Evolutionary conservation across 2,888 invertebrate species (phyloP), one percentile per base, ranked within the genome.

Genomic region (Rhagium mordax): DNA sequence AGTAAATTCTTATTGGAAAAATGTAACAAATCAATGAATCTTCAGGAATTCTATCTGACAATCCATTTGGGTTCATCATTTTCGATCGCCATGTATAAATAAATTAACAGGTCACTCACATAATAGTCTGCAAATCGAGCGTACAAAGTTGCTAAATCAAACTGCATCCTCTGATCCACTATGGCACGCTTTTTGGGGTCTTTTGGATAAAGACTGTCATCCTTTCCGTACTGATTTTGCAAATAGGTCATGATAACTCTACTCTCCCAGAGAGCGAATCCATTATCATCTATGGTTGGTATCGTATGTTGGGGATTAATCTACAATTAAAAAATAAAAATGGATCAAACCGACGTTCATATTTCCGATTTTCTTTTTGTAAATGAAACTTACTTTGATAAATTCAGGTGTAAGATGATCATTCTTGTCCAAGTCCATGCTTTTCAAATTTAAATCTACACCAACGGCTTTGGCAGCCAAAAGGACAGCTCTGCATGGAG

Each of bases 281-380:
- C 96, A 82, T 94, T 93, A 88, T 97, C 97, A 75, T 94, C 93
- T 67, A 97, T 87, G 0, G 95, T 95, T 8, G 97, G 97, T 74
- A 97, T 91, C 33, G 93, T 93, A 86, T 96, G 96, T 88, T 96
- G 95, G 0, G 95, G 95, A 86, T 95, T 96, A 53, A 95, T 87
- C 94, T 95, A 87, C 16, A 86, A 86, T 85, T 75, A 66, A 79
- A 80, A 77, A 74, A 66, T n/a, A n/a, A n/a, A n/a, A n/a, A n/a
- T n/a, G n/a, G n/a, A n/a, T n/a, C n/a, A n/a, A n/a, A n/a, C n/a
- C n/a, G n/a, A n/a, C n/a, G n/a, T n/a, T n/a, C n/a, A n/a, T n/a
- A n/a, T n/a, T n/a, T n/a, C n/a, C n/a, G n/a, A n/a, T n/a, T n/a
- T n/a, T n/a, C n/a, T n/a, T n/a, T n/a, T n/a, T n/a, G n/a, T n/a